Percentiles rank a stretch among this genome's conserved stretches.
Conservation (phyloP, 2,888 invertebrate species). For the Disparrhopalites patrizii region DNA sequence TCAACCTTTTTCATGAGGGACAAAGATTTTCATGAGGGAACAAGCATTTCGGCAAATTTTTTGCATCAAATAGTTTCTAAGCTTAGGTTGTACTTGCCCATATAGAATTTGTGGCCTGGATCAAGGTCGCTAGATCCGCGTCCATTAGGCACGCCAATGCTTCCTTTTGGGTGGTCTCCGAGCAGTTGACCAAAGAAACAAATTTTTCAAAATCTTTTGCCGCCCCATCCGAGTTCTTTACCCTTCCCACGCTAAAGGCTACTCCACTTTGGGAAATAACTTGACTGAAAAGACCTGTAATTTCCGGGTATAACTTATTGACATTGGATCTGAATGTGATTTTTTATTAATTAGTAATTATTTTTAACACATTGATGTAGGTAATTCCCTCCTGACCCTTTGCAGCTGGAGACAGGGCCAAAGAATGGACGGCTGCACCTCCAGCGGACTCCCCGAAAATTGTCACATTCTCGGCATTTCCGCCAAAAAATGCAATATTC, state of each 20-base stretch:
- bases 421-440: slow-evolving; percentile 7
- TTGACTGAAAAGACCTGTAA: slow-evolving; percentile 7
- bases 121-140: background rate
- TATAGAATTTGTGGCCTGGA: background rate
- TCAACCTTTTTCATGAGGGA: no score
- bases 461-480: slow-evolving; percentile 3
- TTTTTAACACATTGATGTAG: no score
- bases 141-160: background rate
- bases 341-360: no score
- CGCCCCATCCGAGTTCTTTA: background rate
- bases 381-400: slow-evolving; percentile 18
- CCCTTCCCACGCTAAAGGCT: no score
- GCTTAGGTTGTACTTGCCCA: no score
- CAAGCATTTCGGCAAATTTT: no score
- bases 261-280: slow-evolving; percentile 13
- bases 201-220: background rate
- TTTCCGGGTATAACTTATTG: no score
- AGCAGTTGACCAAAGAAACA: background rate
- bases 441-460: slow-evolving; percentile 23
- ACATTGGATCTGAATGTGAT: no score
- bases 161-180: background rate
- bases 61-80: no score
- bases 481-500: slow-evolving; percentile 14
- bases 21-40: no score
- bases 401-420: slow-evolving; percentile 14